Conservation (phyloP, 2,888 invertebrate species). For the Psylliodes chrysocephalus region DNA sequence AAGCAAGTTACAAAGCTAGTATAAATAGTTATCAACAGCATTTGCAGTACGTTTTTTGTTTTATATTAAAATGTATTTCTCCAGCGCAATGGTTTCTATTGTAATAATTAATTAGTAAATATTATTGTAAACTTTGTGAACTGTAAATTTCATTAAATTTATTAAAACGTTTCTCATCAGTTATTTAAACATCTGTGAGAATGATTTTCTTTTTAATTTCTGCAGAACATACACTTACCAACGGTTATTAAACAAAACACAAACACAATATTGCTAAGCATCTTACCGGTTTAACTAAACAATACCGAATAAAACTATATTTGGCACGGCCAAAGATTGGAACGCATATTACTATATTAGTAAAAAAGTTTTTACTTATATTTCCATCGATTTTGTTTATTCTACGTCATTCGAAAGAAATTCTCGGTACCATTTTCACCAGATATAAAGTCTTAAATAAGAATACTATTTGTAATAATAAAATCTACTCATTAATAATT, state of each 20-base stretch:
- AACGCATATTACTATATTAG: not conserved
- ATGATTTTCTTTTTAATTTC: too few relatives aligned
- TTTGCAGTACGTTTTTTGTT: too few relatives aligned
- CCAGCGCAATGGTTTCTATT: too few relatives aligned
- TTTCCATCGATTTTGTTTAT: not conserved
- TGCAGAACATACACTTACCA: too few relatives aligned
- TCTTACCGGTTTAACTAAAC: constrained; percentile 13
- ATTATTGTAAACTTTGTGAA: too few relatives aligned
- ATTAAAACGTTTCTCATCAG: too few relatives aligned
- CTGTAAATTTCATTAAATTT: too few relatives aligned
- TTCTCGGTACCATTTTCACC: not conserved
- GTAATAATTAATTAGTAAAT: too few relatives aligned
- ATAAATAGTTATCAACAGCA: too few relatives aligned
- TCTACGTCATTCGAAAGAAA: constrained; percentile 6
- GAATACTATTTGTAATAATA: not conserved
- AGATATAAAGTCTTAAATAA: not conserved
- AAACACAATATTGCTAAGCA: constrained; percentile 1
- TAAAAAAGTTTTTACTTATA: constrained; percentile 1
- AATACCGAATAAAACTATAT: constrained; percentile 3
- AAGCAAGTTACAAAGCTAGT: too few relatives aligned
- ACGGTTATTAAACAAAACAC: not conserved
- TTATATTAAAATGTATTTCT: too few relatives aligned
- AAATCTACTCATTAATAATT: not conserved
- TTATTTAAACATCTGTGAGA: too few relatives aligned
- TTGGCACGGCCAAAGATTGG: constrained; percentile 1